Evolutionary conservation across 2,888 invertebrate species (phyloP).

Genomic region (Macrophya alboannulata): DNA sequence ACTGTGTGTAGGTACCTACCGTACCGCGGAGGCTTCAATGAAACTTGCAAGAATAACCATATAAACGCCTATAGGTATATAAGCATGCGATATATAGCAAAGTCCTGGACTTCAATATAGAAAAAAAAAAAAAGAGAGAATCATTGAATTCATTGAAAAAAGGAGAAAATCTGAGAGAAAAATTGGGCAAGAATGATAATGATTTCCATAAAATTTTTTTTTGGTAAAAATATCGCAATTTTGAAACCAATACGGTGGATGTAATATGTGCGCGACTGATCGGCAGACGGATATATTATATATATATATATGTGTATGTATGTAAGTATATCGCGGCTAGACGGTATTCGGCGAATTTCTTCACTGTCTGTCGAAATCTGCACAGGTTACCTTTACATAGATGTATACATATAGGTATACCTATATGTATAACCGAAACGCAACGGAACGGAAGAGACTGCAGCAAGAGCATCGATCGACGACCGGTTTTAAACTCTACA

Average conservation of each 20-base stretch:
- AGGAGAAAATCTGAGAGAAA: too few relatives aligned
- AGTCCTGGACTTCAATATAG: too few relatives aligned
- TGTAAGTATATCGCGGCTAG: conserved; percentile 23
- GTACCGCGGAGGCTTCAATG: conserved; percentile 2
- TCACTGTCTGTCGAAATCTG: background rate
- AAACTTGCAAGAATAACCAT: conserved; percentile 33
- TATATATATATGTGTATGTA: background rate
- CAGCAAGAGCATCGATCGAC: background rate
- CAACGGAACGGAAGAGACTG: background rate
- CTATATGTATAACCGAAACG: background rate
- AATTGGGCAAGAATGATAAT: too few relatives aligned
- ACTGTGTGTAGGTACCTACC: background rate
- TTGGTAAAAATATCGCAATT: too few relatives aligned
- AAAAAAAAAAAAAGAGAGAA: too few relatives aligned
- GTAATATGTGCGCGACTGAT: too few relatives aligned
- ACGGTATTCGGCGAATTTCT: conserved; percentile 45
- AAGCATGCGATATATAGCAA: too few relatives aligned
- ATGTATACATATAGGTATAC: background rate
- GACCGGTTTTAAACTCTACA: conserved; percentile 19
- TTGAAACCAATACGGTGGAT: too few relatives aligned
- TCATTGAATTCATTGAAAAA: too few relatives aligned
- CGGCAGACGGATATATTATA: too few relatives aligned
- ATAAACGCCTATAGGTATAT: conserved; percentile 48
- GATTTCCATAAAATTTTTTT: too few relatives aligned
- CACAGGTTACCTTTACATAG: background rate